Evolutionary conservation across 2,888 invertebrate species (phyloP).

Genomic region (Diloba caeruleocephala): DNA sequence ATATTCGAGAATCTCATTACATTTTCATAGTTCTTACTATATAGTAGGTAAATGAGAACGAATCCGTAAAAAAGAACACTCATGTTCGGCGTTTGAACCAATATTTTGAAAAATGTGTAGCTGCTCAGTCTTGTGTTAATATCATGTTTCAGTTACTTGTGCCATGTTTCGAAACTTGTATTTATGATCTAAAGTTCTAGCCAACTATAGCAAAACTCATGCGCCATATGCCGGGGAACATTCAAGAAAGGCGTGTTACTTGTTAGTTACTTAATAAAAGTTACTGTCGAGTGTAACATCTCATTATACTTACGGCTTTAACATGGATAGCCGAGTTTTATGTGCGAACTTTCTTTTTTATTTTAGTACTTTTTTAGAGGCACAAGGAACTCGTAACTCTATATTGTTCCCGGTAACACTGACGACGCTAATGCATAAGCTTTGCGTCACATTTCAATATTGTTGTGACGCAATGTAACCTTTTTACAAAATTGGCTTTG

Average conservation of each 20-base stretch:
- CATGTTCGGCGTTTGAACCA: background rate
- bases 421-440: slow-evolving; percentile 34
- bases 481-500: slow-evolving; percentile 37
- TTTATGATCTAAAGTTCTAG: slow-evolving; percentile 63
- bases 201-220: slow-evolving; percentile 53
- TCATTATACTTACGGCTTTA: slow-evolving; percentile 67
- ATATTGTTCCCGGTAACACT: slow-evolving; percentile 41
- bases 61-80: background rate
- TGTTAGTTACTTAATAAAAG: slow-evolving; percentile 62
- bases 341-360: slow-evolving; percentile 65
- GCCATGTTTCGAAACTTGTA: slow-evolving; percentile 54
- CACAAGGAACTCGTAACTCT: slow-evolving; percentile 44
- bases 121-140: background rate
- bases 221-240: slow-evolving; percentile 53
- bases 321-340: slow-evolving; percentile 63
- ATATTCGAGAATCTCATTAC: slow-evolving; percentile 1
- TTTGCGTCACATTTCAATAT: slow-evolving; percentile 40
- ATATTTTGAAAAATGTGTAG: slow-evolving; percentile 2
- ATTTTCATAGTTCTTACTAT: background rate
- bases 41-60: background rate
- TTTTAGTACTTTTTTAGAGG: slow-evolving; percentile 49
- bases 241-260: slow-evolving; percentile 54
- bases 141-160: no score
- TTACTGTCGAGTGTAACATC: slow-evolving; percentile 62
- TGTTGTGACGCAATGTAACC: slow-evolving; percentile 16